Evolutionary conservation across 2,797 vertebrate species (phyloP).

Genomic region (Pelobates cultripes): DNA sequence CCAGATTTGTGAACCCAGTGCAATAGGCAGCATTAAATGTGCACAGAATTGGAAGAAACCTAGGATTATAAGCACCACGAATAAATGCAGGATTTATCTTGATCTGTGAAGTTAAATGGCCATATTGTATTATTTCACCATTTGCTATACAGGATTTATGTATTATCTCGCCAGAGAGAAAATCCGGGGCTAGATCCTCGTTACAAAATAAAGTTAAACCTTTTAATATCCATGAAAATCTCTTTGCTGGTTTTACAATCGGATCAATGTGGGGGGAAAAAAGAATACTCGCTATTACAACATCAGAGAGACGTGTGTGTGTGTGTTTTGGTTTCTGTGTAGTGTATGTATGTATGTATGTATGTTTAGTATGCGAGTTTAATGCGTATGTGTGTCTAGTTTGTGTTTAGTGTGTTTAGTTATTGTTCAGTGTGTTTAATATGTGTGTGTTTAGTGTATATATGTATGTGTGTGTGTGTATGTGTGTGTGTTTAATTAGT

Average conservation of each 20-base stretch:
- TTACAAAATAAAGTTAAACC: background rate
- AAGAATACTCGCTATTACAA: too few species aligned
- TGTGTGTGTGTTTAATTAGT: too few species aligned
- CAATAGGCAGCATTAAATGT: constrained; percentile 41
- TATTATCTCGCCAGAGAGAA: constrained; percentile 50
- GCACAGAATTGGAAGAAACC: constrained; percentile 49
- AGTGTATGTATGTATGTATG: too few species aligned
- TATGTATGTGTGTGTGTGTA: too few species aligned
- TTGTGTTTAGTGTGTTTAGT: too few species aligned
- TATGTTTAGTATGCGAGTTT: too few species aligned
- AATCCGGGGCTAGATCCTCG: constrained; percentile 20
- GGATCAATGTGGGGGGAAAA: background rate
- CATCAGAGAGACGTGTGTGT: too few species aligned
- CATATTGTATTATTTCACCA: constrained; percentile 54
- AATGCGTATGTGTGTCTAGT: too few species aligned
- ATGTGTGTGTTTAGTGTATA: too few species aligned
- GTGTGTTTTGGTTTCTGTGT: too few species aligned
- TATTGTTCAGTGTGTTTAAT: too few species aligned
- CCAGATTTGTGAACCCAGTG: constrained; percentile 29
- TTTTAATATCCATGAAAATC: constrained; percentile 13
- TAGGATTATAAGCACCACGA: constrained; percentile 51
- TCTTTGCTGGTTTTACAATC: constrained; percentile 1
- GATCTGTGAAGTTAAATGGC: constrained; percentile 61
- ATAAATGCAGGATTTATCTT: constrained; percentile 61
- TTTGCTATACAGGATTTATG: constrained; percentile 53